Base-by-base conservation (phyloP, 2,797 vertebrate species). In the Manis javanica region DNA sequence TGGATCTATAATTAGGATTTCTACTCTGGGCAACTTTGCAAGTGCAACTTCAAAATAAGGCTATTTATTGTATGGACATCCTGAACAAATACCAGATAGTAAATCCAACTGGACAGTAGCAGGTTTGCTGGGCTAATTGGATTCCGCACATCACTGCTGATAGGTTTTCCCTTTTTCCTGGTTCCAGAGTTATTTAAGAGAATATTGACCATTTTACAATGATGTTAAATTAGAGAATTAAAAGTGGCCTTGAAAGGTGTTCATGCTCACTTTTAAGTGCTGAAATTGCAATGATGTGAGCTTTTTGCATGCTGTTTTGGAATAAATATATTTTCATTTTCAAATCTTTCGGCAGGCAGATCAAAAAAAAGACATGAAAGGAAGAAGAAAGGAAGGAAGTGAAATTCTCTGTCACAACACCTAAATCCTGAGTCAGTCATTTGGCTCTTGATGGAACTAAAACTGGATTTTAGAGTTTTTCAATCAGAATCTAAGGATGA, bases 1-100 rank as follows among this genome's bases (percentile, higher is more conserved):
- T 90, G 87, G 89, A 91, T 87, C 95, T 98, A 91, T 97, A 97
- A 97, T 97, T 97, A 97, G 63, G 75, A 96, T 97, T 97, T 96
- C 31, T 72, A 90, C 55, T 97, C 91, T 88, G 68, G 94, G 93
- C 90, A 0, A 0, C 72, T 98, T 98, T 98, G 92, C 96, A 98
- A 98, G 88, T 86, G 46, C 11, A 1, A 96, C 84, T 97, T 63
- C 92, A 97, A 86, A 98, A 92, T 97, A 95, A 96, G 85, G 64
- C 49, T 95, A 97, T 93, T 96, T 95, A 97, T 93, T 96, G 97
- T 95, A 95, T 96, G 77, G 49, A 81, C 92, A 93, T 93, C 94
- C 81, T 97, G 91, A 97, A 97, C 85, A 95, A 95, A 90, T 72
- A 96, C 86, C 96, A 97, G 87, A 91, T 94, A 96, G 94, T 78